These are phyloP conservation scores for Nyctibius bracteatus DNA, from an alignment of 2,113 vertebrate genomes.

Conservation along the genomic window DNA sequence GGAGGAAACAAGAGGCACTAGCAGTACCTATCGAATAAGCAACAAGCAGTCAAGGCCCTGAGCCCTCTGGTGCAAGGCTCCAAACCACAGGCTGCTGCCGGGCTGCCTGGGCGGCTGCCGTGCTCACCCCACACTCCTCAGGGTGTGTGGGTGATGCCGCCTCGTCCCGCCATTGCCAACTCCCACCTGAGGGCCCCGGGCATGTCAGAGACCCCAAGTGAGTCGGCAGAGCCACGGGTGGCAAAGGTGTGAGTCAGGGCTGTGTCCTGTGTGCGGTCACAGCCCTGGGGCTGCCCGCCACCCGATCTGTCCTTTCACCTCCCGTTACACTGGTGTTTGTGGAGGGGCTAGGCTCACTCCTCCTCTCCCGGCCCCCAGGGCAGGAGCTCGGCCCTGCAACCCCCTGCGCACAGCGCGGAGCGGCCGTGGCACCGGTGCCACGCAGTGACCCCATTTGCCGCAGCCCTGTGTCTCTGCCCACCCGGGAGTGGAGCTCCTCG, in stretches of 20 bases:
- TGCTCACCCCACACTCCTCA: too few relatives aligned
- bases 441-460: neutral
- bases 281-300: neutral
- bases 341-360: neutral
- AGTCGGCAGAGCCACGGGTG: neutral
- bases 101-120: too few relatives aligned
- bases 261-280: neutral
- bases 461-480: neutral
- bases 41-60: neutral
- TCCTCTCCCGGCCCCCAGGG: neutral
- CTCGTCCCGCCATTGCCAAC: neutral
- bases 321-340: neutral
- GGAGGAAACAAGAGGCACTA: neutral
- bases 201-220: neutral
- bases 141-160: neutral
- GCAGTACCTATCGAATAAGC: neutral
- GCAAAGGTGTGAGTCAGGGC: too few relatives aligned
- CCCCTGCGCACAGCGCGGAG: neutral
- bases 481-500: neutral
- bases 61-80: neutral
- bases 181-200: neutral
- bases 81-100: too few relatives aligned
- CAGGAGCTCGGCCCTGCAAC: neutral
- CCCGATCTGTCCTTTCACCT: neutral
- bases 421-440: accelerated